phyloP scores from a whole-genome alignment of 2,113 vertebrate species.

The Sinocyclocheilus grahami region DNA sequence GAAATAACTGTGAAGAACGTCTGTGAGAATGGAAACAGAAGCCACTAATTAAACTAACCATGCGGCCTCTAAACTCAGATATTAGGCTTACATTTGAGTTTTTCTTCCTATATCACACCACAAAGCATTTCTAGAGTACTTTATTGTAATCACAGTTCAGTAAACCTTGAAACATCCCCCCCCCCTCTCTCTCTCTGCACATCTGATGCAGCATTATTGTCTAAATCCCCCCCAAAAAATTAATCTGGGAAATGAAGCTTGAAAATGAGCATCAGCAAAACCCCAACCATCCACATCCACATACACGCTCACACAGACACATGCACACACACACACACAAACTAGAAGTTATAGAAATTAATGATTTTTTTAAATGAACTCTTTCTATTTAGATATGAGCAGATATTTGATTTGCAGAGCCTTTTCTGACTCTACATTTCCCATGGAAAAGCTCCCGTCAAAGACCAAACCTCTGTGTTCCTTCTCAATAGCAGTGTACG shows the following conservation, averaged over 20 bases:
- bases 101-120: neutral
- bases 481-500: no score
- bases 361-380: neutral
- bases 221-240: constrained; percentile 54
- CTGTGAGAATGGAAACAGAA: neutral
- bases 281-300: constrained; percentile 41
- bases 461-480: no score
- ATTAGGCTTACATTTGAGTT: neutral
- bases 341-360: neutral
- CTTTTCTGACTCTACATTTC: no score
- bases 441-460: no score
- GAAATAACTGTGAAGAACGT: neutral
- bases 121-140: constrained; percentile 4
- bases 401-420: neutral
- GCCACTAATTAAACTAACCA: neutral
- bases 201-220: constrained; percentile 55
- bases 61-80: neutral
- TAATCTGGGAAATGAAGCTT: constrained; percentile 61
- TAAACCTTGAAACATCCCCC: constrained; percentile 48
- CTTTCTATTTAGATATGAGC: neutral
- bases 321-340: neutral
- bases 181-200: constrained; percentile 47
- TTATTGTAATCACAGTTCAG: constrained; percentile 17
- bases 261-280: constrained; percentile 55
- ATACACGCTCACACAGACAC: neutral